These are phyloP conservation scores for Gibbula magus DNA, from an alignment of 2,888 invertebrate genomes.

Conservation along the genomic window DNA sequence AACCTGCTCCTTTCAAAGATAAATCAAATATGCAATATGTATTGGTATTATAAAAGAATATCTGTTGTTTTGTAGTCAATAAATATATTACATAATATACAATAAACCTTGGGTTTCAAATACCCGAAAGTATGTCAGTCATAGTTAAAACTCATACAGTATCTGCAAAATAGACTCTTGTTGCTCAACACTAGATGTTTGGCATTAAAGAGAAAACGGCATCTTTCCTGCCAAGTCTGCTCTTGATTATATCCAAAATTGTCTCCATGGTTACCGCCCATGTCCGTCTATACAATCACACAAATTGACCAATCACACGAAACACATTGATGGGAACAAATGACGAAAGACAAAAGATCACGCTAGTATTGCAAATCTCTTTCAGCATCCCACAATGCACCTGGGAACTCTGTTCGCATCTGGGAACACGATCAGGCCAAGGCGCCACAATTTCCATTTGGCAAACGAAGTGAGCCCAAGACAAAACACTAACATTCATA, in stretches of 20 bases:
- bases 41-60: conserved; percentile 23
- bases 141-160: neutral
- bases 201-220: neutral
- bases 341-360: too few species aligned
- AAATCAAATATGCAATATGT: neutral
- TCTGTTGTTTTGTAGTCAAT: conserved; percentile 16
- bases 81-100: conserved; percentile 19
- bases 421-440: neutral
- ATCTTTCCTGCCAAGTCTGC: neutral
- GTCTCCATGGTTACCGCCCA: neutral
- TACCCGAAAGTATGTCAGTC: conserved; percentile 11
- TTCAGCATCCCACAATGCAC: too few species aligned
- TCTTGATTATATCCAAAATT: neutral
- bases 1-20: neutral
- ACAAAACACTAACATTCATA: conserved; percentile 32
- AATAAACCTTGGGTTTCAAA: neutral
- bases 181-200: neutral
- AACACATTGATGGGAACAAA: too few species aligned
- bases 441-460: neutral
- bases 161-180: conserved; percentile 10
- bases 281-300: neutral
- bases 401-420: neutral
- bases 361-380: too few species aligned
- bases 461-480: neutral
- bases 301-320: neutral